Evolutionary conservation across 2,113 vertebrate species (phyloP).

Genomic region (Orycteropus afer): DNA sequence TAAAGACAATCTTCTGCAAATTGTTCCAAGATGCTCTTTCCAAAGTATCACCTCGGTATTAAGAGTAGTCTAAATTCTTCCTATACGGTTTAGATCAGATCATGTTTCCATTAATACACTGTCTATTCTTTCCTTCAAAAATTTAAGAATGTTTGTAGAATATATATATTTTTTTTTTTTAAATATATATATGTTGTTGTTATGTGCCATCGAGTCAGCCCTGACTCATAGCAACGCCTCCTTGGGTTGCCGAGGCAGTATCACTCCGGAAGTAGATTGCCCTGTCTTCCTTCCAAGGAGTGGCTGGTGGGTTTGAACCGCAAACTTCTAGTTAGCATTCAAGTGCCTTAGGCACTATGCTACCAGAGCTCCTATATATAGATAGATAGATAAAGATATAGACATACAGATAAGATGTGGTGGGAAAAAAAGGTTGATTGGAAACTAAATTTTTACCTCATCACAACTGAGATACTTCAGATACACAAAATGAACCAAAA

Average conservation of each 20-base stretch:
- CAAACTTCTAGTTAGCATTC: too few species aligned
- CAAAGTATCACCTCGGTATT: background rate
- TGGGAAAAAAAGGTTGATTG: background rate
- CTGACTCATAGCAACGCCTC: too few species aligned
- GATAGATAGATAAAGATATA: too few species aligned
- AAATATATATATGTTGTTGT: background rate
- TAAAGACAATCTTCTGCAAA: slow-evolving; percentile 37
- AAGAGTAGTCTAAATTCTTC: slow-evolving; percentile 31
- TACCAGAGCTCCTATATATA: too few species aligned
- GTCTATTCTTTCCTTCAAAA: background rate
- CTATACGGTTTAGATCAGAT: background rate
- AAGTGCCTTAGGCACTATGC: too few species aligned
- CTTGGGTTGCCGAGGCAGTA: too few species aligned
- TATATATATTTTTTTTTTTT: background rate
- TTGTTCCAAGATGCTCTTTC: background rate
- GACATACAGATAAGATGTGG: background rate
- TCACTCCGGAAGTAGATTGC: too few species aligned
- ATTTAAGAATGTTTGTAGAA: background rate
- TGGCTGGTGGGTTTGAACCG: too few species aligned
- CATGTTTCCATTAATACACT: background rate
- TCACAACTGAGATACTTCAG: slow-evolving; percentile 9
- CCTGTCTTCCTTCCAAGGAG: too few species aligned
- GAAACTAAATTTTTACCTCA: slow-evolving; percentile 41
- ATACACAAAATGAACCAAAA: slow-evolving; percentile 25
- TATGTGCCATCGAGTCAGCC: too few species aligned